Base-by-base conservation (phyloP, 2,797 vertebrate genomes). In the Naso thynnoides region DNA sequence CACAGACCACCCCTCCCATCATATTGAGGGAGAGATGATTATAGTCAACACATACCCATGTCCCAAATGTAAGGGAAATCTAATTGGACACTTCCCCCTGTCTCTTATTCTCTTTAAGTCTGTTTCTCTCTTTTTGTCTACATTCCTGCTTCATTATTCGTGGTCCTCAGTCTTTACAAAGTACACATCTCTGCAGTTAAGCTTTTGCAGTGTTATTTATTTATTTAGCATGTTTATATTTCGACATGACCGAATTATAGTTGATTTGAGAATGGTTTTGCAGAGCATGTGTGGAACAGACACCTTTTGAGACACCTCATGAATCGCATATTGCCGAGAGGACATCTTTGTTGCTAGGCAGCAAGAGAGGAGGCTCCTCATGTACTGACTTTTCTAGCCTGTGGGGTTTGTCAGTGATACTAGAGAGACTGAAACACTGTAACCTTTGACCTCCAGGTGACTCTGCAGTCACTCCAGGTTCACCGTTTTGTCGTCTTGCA, bases 301-400 rank as follows among this genome's bases (percentile, higher is more conserved):
- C 64, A 75, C 23, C 62, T 79, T 84, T 76, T 76, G 29, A 88
- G 70, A 76, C 68, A 75, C 54, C 54, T 86, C 62, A 38, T 84
- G 86, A 89, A 88, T 90, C 71, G 65, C 70, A 80, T 38, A 67
- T 70, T 72, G 61, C 62, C 54, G 33, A 44, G 24, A 82, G 74
- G 70, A 89, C 62, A 44, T 83, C 73, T 81, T 84, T 91, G 93
- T 95, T 94, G 92, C 92, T 92, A 91, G 87, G 94, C 92, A 94
- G 87, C 86, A 76, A 76, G 54, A 49, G 3, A 71, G 73, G 55
- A 58, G 31, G 69, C 75, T 83, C 74, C 73, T 84, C 21, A 4
- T 67, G 75, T 78, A 48, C 65, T 61, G 49, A 53, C 67, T 78
- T 70, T 68, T 67, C 73, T 48, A 50, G 24, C 59, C 52, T 50